Percentiles rank a stretch among this genome's conserved stretches.
Evolutionary conservation across 2,888 invertebrate genomes (phyloP).

Genomic region (Biston stratarius): DNA sequence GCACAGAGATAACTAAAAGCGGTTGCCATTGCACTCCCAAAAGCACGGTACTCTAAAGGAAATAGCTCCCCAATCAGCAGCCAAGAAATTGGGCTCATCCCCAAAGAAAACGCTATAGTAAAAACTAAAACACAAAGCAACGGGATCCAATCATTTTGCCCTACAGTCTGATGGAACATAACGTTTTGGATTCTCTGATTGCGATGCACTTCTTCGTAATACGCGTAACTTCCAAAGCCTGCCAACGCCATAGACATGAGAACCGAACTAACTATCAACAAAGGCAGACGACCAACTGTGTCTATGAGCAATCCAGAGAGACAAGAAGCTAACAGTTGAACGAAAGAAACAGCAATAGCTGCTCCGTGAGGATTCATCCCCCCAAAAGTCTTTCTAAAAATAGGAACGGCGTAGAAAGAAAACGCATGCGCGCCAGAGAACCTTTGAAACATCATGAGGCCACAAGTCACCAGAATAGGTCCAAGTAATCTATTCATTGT

Average conservation of each 20-base stretch:
- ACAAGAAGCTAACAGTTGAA: conserved; percentile 94
- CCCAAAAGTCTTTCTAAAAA: conserved; percentile 94
- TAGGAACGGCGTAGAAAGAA: conserved; percentile 94
- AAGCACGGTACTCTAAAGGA: conserved; percentile 93
- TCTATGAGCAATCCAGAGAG: conserved; percentile 94
- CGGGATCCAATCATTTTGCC: conserved; percentile 93
- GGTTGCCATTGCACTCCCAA: conserved; percentile 94
- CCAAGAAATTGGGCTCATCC: conserved; percentile 96
- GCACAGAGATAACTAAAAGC: conserved; percentile 95
- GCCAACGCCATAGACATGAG: conserved; percentile 95
- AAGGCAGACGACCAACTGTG: conserved; percentile 93
- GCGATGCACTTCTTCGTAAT: conserved; percentile 90
- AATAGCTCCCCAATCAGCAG: conserved; percentile 93
- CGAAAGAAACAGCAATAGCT: conserved; percentile 94
- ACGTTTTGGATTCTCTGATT: conserved; percentile 83
- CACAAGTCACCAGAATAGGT: conserved; percentile 93
- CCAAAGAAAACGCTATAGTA: conserved; percentile 94
- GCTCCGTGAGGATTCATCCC: conserved; percentile 94
- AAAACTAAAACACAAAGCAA: conserved; percentile 93
- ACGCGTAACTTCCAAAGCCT: conserved; percentile 94
- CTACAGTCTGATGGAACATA: conserved; percentile 82
- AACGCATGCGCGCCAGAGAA: conserved; percentile 94
- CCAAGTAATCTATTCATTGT: conserved; percentile 85
- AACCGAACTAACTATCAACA: conserved; percentile 93
- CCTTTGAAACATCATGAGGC: conserved; percentile 96